Evolutionary conservation across 53 echinoderm and acorn worm genomes (phyloP), one percentile per base, ranked within the genome.

Genomic region (Astropecten irregularis): DNA sequence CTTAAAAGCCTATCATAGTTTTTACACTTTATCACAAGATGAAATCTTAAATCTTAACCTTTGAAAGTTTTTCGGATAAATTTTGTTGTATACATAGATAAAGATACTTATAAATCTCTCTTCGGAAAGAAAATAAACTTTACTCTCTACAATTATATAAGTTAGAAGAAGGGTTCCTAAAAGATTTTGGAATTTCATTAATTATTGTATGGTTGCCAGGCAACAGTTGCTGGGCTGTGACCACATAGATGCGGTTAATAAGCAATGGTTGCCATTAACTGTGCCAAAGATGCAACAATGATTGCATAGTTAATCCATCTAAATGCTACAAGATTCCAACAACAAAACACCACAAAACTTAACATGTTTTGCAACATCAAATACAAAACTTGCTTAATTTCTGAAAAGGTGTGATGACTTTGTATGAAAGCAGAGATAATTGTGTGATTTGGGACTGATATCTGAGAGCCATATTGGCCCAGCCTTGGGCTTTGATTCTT

Each of bases 21-120:
- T 20, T 42, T 62, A 63, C 62, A 79, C 79, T 79, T 56, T 79
- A 36, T 60, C 61, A 79, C 59, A 44, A 38, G 59, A 61, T 79
- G 32, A 79, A 79, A 79, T 60, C 30, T 42, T 76, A 79, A 79
- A 79, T 60, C 30, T 42, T 76, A 10, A 73, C 52, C 11, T 56
- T 16, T 79, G 79, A 79, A 79, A 79, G 79, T 61, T 62, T 61
- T 77, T 8, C 7, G 48, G 48, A 79, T 77, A 61, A 62, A 61
- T 47, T 31, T 11, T 40, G 33, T 40, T 35, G 3, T 66, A 20
- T 66, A 66, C 66, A 35, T 40, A 39, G 33, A n/a, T n/a, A n/a
- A n/a, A 42, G 42, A 8, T 11, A 42, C 11, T 42, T 42, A 42
- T 42, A 42, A 42, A 42, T 42, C 42, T 8, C 42, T 42, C 42